These are phyloP conservation scores for Meda fulgida DNA, from an alignment of 2,797 vertebrate species.

Conservation along the genomic window DNA sequence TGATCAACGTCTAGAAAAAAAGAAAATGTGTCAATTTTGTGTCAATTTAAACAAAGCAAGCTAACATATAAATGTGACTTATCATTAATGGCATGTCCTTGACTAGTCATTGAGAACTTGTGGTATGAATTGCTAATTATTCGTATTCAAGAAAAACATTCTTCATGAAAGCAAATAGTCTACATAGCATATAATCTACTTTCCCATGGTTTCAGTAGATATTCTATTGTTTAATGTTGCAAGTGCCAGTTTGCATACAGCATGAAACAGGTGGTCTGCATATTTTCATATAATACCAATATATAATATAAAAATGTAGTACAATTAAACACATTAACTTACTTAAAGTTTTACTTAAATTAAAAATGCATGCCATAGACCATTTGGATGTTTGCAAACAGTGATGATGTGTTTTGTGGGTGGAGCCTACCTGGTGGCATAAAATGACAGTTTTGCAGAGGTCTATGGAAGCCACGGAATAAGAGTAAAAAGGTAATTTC, in stretches of 20 bases:
- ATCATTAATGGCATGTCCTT: background rate
- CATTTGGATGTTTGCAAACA: background rate
- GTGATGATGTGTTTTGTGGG: background rate
- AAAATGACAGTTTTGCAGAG: background rate
- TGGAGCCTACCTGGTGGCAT: background rate
- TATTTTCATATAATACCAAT: background rate
- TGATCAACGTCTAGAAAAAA: constrained; percentile 86
- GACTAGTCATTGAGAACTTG: constrained; percentile 1
- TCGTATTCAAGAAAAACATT: constrained; percentile 14
- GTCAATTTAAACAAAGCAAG: constrained; percentile 1
- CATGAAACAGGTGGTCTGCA: background rate
- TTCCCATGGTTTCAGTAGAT: background rate
- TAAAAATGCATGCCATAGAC: too few species aligned
- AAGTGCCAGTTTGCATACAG: background rate
- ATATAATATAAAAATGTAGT: background rate
- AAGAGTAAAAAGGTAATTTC: background rate
- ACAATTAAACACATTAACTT: background rate
- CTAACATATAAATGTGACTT: background rate
- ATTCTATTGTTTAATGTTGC: background rate
- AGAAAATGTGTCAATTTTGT: background rate
- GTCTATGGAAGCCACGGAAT: background rate
- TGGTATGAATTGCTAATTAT: background rate
- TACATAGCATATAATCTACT: background rate
- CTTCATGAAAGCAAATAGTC: background rate
- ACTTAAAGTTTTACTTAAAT: too few species aligned